These are phyloP conservation scores for Sandelia bainsii DNA, from an alignment of 2,797 vertebrate genomes.

Conservation along the genomic window DNA sequence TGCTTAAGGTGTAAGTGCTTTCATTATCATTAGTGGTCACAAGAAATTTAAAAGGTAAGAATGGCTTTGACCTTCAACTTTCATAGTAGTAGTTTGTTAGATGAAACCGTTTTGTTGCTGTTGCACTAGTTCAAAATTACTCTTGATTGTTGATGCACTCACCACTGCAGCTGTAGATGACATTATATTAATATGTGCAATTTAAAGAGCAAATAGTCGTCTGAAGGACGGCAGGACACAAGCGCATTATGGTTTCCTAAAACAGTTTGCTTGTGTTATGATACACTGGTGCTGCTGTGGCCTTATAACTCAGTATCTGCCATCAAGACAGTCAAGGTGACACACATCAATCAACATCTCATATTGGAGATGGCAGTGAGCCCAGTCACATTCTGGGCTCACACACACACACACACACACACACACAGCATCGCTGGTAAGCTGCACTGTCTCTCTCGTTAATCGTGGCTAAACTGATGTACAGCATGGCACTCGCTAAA, in stretches of 20 bases:
- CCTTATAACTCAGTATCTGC: slow-evolving; percentile 42
- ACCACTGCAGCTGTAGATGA: not conserved
- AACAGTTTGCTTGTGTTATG: slow-evolving; percentile 15
- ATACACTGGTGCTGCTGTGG: slow-evolving; percentile 14
- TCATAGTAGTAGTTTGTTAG: not conserved
- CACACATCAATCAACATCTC: slow-evolving; percentile 51
- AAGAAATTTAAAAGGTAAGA: not conserved
- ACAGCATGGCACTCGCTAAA: too few species aligned
- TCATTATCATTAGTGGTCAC: not conserved
- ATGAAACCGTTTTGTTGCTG: not conserved
- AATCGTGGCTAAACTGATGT: not conserved
- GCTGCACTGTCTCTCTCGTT: slow-evolving; percentile 13
- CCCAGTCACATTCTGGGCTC: slow-evolving; percentile 10
- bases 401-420: not conserved
- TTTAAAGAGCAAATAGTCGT: not conserved
- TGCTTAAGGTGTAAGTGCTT: not conserved
- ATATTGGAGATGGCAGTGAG: slow-evolving; percentile 21
- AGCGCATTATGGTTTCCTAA: not conserved
- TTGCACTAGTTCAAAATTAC: not conserved
- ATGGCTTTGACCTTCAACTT: not conserved
- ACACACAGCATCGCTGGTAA: slow-evolving; percentile 2
- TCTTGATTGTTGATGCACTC: not conserved
- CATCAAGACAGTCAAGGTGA: slow-evolving; percentile 50
- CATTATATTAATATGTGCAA: not conserved
- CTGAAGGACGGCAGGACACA: slow-evolving; percentile 11